phyloP scores from a whole-genome alignment of 2,113 vertebrate genomes.

The Bothrops jararaca region DNA sequence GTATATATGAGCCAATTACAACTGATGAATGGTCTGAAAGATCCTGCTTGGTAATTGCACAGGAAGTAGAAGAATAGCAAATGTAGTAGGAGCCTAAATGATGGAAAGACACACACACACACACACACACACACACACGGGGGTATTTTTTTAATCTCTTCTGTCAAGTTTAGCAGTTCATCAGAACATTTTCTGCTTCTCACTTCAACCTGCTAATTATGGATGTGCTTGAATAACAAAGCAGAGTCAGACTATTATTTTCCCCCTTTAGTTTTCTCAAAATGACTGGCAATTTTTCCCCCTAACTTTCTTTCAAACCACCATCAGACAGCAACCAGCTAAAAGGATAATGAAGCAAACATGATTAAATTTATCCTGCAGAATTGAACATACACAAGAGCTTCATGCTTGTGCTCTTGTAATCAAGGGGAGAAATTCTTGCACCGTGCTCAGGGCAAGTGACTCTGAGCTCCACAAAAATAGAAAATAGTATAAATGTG shows the following conservation, averaged over 20 bases:
- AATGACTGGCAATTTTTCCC: conserved; percentile 6
- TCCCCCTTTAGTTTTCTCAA: not conserved
- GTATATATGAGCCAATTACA: conserved; percentile 34
- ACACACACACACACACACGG: not conserved
- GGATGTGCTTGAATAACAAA: conserved; percentile 26
- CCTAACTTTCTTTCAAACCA: not conserved
- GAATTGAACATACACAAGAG: conserved; percentile 10
- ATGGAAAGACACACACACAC: not conserved
- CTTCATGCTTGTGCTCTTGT: not conserved
- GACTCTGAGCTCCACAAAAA: not conserved
- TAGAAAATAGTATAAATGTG: not conserved
- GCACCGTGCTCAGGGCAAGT: not conserved
- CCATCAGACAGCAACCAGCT: conserved; percentile 4
- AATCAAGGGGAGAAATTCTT: not conserved
- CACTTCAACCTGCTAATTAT: conserved; percentile 28
- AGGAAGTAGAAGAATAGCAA: conserved; percentile 19
- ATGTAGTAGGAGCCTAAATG: conserved; percentile 11
- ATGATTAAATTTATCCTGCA: conserved; percentile 17
- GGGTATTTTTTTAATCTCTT: conserved; percentile 11
- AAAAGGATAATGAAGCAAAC: conserved; percentile 25
- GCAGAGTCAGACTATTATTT: not conserved
- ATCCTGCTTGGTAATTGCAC: conserved; percentile 42
- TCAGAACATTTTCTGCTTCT: not conserved
- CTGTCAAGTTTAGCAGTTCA: not conserved
- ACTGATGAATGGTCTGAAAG: conserved; percentile 29